Evolutionary conservation across 2,797 vertebrate species (phyloP), one percentile per base, ranked within the genome.

Genomic region (Rallus crepitans): DNA sequence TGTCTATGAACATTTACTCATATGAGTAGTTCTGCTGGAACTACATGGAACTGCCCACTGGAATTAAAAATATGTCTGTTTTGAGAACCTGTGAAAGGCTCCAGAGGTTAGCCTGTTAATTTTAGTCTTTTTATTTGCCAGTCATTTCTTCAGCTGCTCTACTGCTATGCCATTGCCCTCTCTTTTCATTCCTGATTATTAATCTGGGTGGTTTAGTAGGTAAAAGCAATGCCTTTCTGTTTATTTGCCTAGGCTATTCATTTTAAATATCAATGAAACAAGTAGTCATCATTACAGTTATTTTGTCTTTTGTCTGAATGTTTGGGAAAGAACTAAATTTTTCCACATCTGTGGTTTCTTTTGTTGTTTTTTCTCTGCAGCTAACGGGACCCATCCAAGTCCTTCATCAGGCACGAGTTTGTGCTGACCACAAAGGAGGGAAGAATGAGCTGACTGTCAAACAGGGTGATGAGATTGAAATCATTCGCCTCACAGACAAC

Each of bases 401-500:
- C 37, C 92, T 99, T 94, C 98, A 99, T 63, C 98, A 97, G 47
- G 99, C 98, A 71, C 98, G 96, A 92, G 99, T 98, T 63, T 66
- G 97, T 37, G 76, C 92, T 80, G 99, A 99, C 88, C 96, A 97
- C 96, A 98, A 96, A 95, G 98, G 99, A 45, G 96, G 97, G 33
- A 99, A 98, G 97, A 98, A 97, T 15, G 99, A 99, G 31, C 98
- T 99, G 31, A 96, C 90, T 53, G 88, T 99, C 95, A 99, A 98
- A 91, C 98, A 98, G 81, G 99, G 99, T 48, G 99, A 99, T 15
- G 65, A 95, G 21, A 97, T 99, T 56, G 99, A 99, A 97, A 98
- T 99, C 27, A 98, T 99, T 52, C 98, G 99, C 12, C 97, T 99
- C 68, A 98, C 97, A 7, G 98, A 99, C 87, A 99, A 99, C 81